phyloP scores from a whole-genome alignment of 92 coral and sea anemone genomes.

The Palythoa heliodiscus region DNA sequence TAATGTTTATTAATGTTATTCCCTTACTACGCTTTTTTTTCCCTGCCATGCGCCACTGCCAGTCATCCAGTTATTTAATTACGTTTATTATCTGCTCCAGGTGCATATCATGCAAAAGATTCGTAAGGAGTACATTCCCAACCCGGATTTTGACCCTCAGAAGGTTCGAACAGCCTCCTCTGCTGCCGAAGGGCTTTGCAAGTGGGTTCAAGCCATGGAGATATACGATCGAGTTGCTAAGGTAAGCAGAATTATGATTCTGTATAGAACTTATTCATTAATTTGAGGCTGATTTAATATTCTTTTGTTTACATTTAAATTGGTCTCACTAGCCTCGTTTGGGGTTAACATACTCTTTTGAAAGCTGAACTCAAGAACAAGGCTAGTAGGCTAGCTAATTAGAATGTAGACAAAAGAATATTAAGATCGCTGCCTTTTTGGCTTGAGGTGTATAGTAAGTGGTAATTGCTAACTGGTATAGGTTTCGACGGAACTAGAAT shows the following conservation, averaged over 20 bases:
- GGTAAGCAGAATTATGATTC: slow-evolving; percentile 39
- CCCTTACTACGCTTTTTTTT: background rate
- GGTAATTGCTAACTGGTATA: background rate
- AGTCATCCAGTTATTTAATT: background rate
- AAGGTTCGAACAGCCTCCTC: slow-evolving; percentile 98
- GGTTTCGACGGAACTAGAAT: too few species aligned
- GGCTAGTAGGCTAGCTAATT: too few species aligned
- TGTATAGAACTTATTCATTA: background rate
- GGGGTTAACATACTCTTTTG: too few species aligned
- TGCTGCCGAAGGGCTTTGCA: slow-evolving; percentile 98
- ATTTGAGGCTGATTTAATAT: too few species aligned
- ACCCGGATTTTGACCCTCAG: slow-evolving; percentile 97
- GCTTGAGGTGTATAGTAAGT: too few species aligned
- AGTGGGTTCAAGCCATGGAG: slow-evolving; percentile 98
- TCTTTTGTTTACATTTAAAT: too few species aligned
- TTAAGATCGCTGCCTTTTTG: too few species aligned
- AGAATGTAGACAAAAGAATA: too few species aligned
- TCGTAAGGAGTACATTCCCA: slow-evolving; percentile 97
- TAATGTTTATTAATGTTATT: too few species aligned
- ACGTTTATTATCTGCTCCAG: slow-evolving; percentile 30
- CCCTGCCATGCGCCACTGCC: background rate
- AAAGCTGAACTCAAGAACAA: too few species aligned
- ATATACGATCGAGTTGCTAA: slow-evolving; percentile 99
- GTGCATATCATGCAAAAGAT: slow-evolving; percentile 93
- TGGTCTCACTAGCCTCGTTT: too few species aligned